These are phyloP conservation scores for Parazoanthus darwini DNA, from an alignment of 92 coral and sea anemone species.

Conservation along the genomic window DNA sequence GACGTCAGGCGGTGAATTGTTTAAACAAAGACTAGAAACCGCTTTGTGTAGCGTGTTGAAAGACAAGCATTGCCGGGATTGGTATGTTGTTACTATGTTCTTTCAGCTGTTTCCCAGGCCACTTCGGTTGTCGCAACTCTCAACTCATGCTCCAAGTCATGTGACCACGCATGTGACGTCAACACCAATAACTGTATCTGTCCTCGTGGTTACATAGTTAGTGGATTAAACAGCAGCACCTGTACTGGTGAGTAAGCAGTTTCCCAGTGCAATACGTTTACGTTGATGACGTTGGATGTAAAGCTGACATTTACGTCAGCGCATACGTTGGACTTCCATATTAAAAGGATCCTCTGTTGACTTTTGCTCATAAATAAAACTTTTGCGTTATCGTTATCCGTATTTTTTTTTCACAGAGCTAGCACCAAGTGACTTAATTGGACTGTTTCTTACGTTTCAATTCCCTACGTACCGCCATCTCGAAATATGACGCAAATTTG, in stretches of 20 bases:
- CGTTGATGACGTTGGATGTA: too few relatives aligned
- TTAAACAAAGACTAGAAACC: too few relatives aligned
- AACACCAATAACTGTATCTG: constrained; percentile 62
- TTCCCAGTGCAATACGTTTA: too few relatives aligned
- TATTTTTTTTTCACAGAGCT: neutral
- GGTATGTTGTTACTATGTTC: neutral
- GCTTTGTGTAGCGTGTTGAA: too few relatives aligned
- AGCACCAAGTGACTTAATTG: neutral
- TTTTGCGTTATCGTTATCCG: neutral
- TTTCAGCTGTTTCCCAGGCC: constrained; percentile 65
- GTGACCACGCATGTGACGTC: constrained; percentile 68
- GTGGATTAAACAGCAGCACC: constrained; percentile 22
- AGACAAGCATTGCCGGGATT: too few relatives aligned
- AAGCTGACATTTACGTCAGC: too few relatives aligned
- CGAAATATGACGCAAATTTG: neutral
- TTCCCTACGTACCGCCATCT: too few relatives aligned
- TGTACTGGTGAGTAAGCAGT: constrained; percentile 57
- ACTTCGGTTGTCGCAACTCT: constrained; percentile 43
- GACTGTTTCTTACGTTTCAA: too few relatives aligned
- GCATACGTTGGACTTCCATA: neutral
- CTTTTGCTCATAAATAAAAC: neutral
- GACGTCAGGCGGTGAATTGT: too few relatives aligned
- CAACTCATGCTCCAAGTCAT: constrained; percentile 47
- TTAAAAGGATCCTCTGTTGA: neutral
- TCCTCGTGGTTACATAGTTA: constrained; percentile 52